phyloP scores from a whole-genome alignment of 2,888 invertebrate species.

The Cantharis rufa region DNA sequence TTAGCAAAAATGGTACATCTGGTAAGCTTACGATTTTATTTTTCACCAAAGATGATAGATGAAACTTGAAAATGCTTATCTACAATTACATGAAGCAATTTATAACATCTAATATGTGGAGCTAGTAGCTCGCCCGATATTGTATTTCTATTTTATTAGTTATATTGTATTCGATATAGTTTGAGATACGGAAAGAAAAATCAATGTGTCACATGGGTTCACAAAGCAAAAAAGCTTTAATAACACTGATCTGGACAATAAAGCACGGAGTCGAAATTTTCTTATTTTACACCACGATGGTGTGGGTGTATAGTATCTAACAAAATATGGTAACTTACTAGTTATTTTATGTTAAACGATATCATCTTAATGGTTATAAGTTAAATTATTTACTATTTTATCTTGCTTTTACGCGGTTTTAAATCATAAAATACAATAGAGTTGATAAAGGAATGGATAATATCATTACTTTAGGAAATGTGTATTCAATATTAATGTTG shows the following conservation, averaged over 20 bases:
- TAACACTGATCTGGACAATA: background rate
- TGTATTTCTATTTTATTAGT: background rate
- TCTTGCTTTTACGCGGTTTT: background rate
- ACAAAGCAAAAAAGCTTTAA: background rate
- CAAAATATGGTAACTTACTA: background rate
- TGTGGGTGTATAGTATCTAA: background rate
- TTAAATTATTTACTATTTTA: background rate
- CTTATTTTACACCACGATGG: background rate
- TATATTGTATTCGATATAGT: background rate
- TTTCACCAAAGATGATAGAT: background rate
- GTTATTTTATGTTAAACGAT: background rate
- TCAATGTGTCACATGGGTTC: background rate
- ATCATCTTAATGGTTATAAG: background rate
- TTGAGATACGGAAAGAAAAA: background rate
- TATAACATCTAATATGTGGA: background rate
- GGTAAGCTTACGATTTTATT: background rate
- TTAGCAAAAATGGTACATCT: background rate
- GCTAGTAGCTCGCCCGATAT: background rate
- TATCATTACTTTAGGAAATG: background rate
- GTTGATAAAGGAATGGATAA: background rate
- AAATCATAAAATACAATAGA: background rate
- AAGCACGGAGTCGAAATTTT: background rate
- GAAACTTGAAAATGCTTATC: background rate
- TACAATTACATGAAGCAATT: background rate
- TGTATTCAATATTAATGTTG: background rate